These are phyloP conservation scores for Rhynchomys soricoides DNA, from an alignment of 2,113 vertebrate genomes.

Conservation along the genomic window DNA sequence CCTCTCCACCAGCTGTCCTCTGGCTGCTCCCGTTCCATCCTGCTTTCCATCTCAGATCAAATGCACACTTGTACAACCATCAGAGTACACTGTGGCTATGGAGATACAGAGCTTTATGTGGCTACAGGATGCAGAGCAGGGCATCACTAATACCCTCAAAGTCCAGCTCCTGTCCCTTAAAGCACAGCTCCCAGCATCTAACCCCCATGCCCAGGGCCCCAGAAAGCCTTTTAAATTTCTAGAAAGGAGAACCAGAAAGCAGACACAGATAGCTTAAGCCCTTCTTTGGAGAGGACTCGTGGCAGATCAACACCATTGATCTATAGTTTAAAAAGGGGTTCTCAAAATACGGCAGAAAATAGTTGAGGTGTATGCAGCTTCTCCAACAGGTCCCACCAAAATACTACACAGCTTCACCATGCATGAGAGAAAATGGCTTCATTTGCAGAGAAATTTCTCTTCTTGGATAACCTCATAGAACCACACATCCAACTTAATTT, in stretches of 20 bases:
- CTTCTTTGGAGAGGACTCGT: background rate
- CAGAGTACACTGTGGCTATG: background rate
- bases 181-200: background rate
- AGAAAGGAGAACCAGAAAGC: background rate
- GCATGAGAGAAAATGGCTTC: background rate
- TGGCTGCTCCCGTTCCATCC: background rate
- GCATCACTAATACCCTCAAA: background rate
- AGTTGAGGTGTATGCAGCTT: background rate
- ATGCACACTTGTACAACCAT: background rate
- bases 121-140: background rate
- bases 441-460: background rate
- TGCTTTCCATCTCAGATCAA: background rate
- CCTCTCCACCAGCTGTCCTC: fast-evolving
- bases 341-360: background rate
- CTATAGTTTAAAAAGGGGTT: background rate
- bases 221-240: background rate
- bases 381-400: background rate
- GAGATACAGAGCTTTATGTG: background rate
- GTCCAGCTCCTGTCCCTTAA: background rate
- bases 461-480: background rate
- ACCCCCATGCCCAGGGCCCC: background rate
- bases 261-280: background rate
- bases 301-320: background rate
- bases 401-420: background rate
- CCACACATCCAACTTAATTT: background rate